Evolutionary conservation across 2,113 vertebrate genomes (phyloP).

Genomic region (Axis porcinus): DNA sequence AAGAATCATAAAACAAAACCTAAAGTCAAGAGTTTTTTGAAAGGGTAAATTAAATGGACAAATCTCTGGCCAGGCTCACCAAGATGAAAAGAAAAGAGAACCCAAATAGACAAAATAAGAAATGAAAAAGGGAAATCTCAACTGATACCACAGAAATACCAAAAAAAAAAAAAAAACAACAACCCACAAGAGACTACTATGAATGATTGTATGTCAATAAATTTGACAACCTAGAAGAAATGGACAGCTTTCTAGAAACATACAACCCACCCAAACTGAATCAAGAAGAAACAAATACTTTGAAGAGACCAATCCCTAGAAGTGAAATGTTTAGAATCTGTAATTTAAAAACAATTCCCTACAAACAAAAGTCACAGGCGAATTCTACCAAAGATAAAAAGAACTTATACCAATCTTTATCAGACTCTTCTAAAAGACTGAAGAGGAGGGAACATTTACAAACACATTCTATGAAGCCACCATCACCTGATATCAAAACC

Average conservation of each 20-base stretch:
- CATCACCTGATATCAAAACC: background rate
- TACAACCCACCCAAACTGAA: background rate
- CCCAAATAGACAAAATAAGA: background rate
- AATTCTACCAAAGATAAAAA: background rate
- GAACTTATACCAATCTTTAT: background rate
- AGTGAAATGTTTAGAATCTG: background rate
- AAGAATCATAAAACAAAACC: background rate
- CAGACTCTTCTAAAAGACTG: background rate
- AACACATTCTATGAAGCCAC: background rate
- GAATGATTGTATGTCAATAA: background rate
- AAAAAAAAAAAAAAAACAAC: background rate
- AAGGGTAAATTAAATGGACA: background rate
- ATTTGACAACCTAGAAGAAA: background rate
- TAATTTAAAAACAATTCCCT: background rate
- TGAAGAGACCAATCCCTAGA: background rate
- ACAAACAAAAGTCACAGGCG: background rate
- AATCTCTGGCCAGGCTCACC: background rate
- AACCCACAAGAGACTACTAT: background rate
- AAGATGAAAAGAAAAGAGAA: background rate
- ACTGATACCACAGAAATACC: background rate
- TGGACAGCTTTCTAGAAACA: background rate
- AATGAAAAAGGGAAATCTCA: background rate
- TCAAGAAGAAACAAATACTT: background rate
- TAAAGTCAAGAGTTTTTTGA: background rate
- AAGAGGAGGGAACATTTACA: background rate